These are phyloP conservation scores for Hydrochoerus hydrochaeris DNA, from an alignment of 2,113 vertebrate genomes.

Conservation along the genomic window DNA sequence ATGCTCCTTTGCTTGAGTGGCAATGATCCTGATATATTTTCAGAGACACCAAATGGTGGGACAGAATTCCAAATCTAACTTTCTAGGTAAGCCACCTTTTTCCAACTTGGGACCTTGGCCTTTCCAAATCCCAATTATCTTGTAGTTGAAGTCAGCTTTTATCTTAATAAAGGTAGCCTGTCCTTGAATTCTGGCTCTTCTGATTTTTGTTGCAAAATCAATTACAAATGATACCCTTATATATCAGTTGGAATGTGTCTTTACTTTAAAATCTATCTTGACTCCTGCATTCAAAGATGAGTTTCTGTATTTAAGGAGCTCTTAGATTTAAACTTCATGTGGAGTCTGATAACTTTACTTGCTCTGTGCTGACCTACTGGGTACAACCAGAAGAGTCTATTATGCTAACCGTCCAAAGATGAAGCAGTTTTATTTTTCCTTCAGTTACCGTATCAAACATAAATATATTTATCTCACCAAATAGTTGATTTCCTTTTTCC, in stretches of 20 bases:
- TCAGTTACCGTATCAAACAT: constrained; percentile 16
- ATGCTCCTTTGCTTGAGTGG: not conserved
- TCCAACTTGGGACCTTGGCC: not conserved
- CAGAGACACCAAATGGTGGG: not conserved
- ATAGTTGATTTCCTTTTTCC: not conserved
- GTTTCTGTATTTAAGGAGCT: not conserved
- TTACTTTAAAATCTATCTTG: not conserved
- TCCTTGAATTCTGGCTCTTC: not conserved
- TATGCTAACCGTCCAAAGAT: not conserved
- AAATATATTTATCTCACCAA: not conserved
- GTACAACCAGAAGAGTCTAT: not conserved
- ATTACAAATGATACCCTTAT: not conserved
- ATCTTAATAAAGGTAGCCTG: not conserved
- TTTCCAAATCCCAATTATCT: not conserved
- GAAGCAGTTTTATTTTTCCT: not conserved
- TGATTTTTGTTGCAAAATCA: not conserved
- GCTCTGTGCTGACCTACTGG: no score
- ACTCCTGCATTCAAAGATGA: not conserved
- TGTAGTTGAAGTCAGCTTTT: not conserved
- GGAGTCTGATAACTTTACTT: not conserved
- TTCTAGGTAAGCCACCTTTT: not conserved
- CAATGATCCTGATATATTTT: not conserved
- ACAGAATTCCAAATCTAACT: not conserved
- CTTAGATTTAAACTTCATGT: not conserved
- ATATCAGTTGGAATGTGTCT: not conserved